Conservation (phyloP, 2,888 invertebrate species). For the Trichacis sp. region DNA sequence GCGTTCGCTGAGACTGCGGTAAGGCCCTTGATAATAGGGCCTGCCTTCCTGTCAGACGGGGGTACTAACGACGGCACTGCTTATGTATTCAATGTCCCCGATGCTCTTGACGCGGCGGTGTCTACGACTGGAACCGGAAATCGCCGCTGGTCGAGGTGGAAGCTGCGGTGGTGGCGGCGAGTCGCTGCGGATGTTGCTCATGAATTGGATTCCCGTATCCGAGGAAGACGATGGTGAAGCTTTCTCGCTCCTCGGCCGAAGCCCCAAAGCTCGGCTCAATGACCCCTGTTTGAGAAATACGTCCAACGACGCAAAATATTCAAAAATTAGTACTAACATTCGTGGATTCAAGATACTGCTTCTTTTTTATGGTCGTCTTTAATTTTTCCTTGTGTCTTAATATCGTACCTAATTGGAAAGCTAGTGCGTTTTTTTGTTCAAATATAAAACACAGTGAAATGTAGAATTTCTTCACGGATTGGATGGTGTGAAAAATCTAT, state of each 20-base stretch:
- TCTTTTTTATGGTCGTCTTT: too few species aligned
- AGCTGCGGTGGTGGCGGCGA: slow-evolving; percentile 73
- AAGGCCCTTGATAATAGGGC: slow-evolving; percentile 66
- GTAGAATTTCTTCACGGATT: too few species aligned
- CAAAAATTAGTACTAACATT: background rate
- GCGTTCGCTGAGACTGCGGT: slow-evolving; percentile 65
- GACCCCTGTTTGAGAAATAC: slow-evolving; percentile 74
- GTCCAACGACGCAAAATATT: background rate
- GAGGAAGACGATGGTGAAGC: slow-evolving; percentile 79
- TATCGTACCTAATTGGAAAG: too few species aligned
- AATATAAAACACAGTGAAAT: too few species aligned
- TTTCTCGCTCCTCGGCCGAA: slow-evolving; percentile 74
- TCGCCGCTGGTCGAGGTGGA: slow-evolving; percentile 57
- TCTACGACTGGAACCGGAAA: slow-evolving; percentile 69
- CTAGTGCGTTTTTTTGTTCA: too few species aligned
- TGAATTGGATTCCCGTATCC: slow-evolving; percentile 73
- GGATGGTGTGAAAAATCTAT: too few species aligned
- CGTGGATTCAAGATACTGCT: too few species aligned
- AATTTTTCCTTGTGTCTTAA: too few species aligned
- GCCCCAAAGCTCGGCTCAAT: slow-evolving; percentile 79
- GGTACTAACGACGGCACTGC: slow-evolving; percentile 62
- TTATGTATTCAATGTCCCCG: slow-evolving; percentile 77
- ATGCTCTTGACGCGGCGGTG: slow-evolving; percentile 80
- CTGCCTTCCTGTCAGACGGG: slow-evolving; percentile 67
- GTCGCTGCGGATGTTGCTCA: slow-evolving; percentile 71